Evolutionary conservation across 2,888 invertebrate species (phyloP), one percentile per base, ranked within the genome.

Genomic region (Dicyrtoma fusca): DNA sequence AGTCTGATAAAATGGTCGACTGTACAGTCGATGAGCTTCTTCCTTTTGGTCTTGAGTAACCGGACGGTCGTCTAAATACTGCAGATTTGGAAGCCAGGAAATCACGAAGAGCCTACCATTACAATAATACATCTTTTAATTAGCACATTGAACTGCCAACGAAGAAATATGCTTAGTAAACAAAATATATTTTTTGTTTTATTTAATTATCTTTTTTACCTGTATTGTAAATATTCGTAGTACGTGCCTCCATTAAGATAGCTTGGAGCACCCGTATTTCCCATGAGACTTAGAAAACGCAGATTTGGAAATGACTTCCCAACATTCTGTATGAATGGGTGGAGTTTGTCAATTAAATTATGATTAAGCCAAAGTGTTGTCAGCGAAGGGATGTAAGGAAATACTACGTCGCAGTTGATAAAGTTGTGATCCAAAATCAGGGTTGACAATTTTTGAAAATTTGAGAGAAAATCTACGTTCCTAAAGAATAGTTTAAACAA

Each of bases 371-470:
- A 95, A 25, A 95, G 84, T 53, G 94, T 87, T 82, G 89, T 89
- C 21, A 95, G 83, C 79, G 88, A 88, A 0, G 90, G 90, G 83
- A 92, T 83, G 13, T 74, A 73, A 0, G 94, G 94, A 62, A 94
- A 86, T 14, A 87, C 84, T 45, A 90, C 89, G 66, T 88, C 87
- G 55, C 91, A 89, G 34, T 88, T 88, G 72, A 92, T 88, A 1
- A 87, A 86, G 82, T 95, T 95, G 80, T 90, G 89, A 83, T 95
- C 95, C 77, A 92, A 87, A 79, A 94, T 92, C 14, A 94, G 83
- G 0, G 92, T 91, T 11, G 90, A 89, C 71, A 94, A 83, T 73
- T 88, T 87, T 73, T 88, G 89, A 83, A 94, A 92, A 81, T 89
- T 88, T 2, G 87, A 86, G 47, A 94, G 83, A 81, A 91, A 91